These are phyloP conservation scores for Agelas oroides DNA, from an alignment of 37 sponge, comb jelly and placozoan genomes.

Conservation along the genomic window DNA sequence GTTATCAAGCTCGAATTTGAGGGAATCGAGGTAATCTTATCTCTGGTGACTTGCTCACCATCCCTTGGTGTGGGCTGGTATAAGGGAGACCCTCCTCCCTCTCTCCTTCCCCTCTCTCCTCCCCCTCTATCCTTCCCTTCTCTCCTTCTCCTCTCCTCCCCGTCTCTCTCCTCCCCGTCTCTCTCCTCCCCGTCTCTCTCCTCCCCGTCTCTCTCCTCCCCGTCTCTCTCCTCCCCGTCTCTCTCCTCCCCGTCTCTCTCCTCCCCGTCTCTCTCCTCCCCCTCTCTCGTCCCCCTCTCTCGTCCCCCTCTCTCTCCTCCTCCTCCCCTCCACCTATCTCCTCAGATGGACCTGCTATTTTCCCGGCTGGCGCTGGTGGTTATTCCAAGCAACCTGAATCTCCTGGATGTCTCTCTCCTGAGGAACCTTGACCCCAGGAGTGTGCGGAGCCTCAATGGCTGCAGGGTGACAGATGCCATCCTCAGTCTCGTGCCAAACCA, in stretches of 20 bases:
- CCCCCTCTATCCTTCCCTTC: no score
- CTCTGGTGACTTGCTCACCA: background rate
- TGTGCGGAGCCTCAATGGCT: conserved; percentile 95
- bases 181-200: no score
- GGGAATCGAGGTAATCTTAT: conserved; percentile 96
- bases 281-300: background rate
- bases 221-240: background rate
- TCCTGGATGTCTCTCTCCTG: conserved; percentile 85
- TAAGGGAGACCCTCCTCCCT: no score
- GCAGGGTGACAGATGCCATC: conserved; percentile 98
- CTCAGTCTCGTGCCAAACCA: conserved; percentile 95
- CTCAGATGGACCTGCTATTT: conserved; percentile 95
- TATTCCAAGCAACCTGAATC: conserved; percentile 79
- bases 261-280: conserved; percentile 1
- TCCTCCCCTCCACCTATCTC: background rate
- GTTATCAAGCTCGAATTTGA: conserved; percentile 97
- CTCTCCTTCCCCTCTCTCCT: no score
- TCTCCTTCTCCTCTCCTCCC: no score
- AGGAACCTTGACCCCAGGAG: conserved; percentile 94
- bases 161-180: no score
- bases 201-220: no score
- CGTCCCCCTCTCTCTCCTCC: background rate
- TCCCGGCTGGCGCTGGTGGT: conserved; percentile 90
- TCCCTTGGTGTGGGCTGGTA: no score
- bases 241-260: background rate